Base-by-base conservation (phyloP, 1,140 invertebrate species). In the Eumeta japonica region DNA sequence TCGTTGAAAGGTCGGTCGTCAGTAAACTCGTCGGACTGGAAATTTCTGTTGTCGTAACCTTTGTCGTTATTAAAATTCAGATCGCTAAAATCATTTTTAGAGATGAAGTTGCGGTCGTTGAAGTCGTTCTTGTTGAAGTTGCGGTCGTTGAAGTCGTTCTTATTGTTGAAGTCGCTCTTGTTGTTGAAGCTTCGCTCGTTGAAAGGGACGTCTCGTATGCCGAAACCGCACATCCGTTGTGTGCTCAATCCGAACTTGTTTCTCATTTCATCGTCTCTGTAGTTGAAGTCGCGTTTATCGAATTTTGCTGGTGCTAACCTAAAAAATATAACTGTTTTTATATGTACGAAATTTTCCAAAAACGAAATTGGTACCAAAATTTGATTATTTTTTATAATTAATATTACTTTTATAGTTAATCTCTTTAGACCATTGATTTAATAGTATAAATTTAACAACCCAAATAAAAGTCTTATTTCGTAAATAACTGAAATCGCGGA, bases 161-260 rank as follows among this genome's bases (percentile, higher is more conserved):
- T 39, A 33, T 67, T 64, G 45, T 58, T 60, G 50, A 70, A 66
- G 19, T 66, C 56, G 16, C 55, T 54, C 13, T 30, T 12, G 18
- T 63, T 62, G 30, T 52, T 52, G 43, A 70, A 70, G 37, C 56
- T 64, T 39, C 64, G 43, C 10, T 66, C 65, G 48, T 62, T 66
- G 50, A 68, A 68, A 7, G 58, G 57, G 2, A 62, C 46, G 51
- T 70, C 63, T 5, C 67, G 43, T 36, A 70, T 68, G 27, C 65
- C 68, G 41, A 73, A 73, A 29, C 65, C 68, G 17, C 68, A 63
- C 65, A 68, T 68, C 3, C 67, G 43, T 4, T 62, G 62, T 2
- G 68, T 64, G n/a, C 67, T 62, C 41, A 68, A 62, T 12, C 62
- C 58, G 43, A 65, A 65, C 40, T 67, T 66, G 45, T 61, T 65